phyloP scores from a whole-genome alignment of 2,113 vertebrate species.

The Sinocyclocheilus anshuiensis region DNA sequence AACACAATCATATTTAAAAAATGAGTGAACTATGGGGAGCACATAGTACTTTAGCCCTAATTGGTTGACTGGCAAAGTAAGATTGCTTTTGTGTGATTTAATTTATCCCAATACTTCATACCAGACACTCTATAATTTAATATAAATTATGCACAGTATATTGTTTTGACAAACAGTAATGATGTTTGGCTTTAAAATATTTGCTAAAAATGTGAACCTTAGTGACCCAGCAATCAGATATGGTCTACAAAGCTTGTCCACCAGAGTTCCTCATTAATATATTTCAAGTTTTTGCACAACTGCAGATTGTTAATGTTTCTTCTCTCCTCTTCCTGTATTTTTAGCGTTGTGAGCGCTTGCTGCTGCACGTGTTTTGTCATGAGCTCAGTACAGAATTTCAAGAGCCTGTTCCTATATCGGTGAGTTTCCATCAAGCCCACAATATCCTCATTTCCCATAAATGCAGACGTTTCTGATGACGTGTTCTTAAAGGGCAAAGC shows the following conservation, averaged over 20 bases:
- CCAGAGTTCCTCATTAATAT: not conserved
- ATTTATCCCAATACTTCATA: not conserved
- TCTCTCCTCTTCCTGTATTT: constrained; percentile 47
- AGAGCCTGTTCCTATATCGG: constrained; percentile 90
- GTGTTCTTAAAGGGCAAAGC: not conserved
- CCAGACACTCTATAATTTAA: not conserved
- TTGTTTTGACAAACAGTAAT: not conserved
- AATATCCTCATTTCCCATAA: constrained; percentile 21
- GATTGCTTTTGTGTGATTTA: not conserved
- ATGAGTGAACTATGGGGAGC: not conserved
- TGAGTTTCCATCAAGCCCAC: constrained; percentile 74
- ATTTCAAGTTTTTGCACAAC: not conserved
- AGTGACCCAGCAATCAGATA: not conserved
- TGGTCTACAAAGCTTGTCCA: not conserved
- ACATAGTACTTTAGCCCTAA: not conserved
- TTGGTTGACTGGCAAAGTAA: not conserved
- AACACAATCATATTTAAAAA: not conserved
- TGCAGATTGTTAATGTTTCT: not conserved
- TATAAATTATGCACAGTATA: not conserved
- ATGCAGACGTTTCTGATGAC: not conserved
- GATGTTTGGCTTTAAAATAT: not conserved
- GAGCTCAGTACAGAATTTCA: constrained; percentile 97
- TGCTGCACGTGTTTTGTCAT: constrained; percentile 94
- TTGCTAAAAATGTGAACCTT: not conserved
- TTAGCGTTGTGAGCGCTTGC: constrained; percentile 95